These are phyloP conservation scores for Odontamblyopus lacepedii DNA, from an alignment of 2,797 vertebrate species.

Conservation along the genomic window DNA sequence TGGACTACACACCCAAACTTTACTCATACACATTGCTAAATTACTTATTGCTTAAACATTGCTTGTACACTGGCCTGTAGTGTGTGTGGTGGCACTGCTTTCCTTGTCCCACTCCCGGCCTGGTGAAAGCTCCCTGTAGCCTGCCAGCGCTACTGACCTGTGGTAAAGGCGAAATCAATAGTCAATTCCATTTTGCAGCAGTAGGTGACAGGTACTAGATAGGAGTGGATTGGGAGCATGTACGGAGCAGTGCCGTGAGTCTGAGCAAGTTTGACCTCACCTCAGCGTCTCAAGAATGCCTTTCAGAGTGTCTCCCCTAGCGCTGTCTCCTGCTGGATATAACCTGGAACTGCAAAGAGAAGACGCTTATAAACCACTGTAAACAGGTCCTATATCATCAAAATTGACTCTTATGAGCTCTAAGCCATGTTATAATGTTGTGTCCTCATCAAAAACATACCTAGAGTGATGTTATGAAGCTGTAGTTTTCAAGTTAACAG, in stretches of 20 bases:
- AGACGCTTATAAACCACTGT: not conserved
- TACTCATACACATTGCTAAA: not conserved
- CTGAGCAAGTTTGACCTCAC: slow-evolving; percentile 59
- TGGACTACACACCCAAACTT: not conserved
- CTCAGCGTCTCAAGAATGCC: slow-evolving; percentile 1
- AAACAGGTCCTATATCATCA: too few species aligned
- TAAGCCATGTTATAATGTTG: too few species aligned
- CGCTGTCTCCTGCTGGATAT: slow-evolving; percentile 31
- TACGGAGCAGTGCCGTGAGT: slow-evolving; percentile 73
- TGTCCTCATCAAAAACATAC: too few species aligned
- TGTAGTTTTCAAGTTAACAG: too few species aligned
- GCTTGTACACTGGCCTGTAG: slow-evolving; percentile 37
- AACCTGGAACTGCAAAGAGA: slow-evolving; percentile 29
- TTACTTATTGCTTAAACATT: not conserved
- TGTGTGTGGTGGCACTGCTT: slow-evolving; percentile 47
- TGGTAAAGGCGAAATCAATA: slow-evolving; percentile 81
- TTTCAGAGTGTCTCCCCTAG: slow-evolving; percentile 17
- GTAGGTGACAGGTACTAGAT: slow-evolving; percentile 81
- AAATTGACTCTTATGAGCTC: too few species aligned
- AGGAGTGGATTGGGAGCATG: slow-evolving; percentile 81
- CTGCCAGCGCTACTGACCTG: slow-evolving; percentile 74
- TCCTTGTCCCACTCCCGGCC: slow-evolving; percentile 47
- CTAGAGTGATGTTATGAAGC: too few species aligned
- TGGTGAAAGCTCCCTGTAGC: slow-evolving; percentile 55
- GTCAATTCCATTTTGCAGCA: slow-evolving; percentile 83